phyloP scores from a whole-genome alignment of 1,140 invertebrate genomes.

The Trichonephila clavipes region DNA sequence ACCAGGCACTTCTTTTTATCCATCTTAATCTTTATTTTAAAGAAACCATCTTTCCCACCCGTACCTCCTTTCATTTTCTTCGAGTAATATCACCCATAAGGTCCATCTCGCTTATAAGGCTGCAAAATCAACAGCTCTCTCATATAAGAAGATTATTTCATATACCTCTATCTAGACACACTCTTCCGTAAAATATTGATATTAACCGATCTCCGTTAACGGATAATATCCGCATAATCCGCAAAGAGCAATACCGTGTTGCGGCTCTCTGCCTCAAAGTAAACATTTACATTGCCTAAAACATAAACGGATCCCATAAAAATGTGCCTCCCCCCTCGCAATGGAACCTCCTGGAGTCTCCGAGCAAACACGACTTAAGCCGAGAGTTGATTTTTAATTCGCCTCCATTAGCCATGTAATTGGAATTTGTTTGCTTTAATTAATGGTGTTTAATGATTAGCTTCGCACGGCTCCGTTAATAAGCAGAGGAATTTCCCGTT shows the following conservation, averaged over 20 bases:
- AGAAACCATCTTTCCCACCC: too few species aligned
- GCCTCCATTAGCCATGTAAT: constrained; percentile 59
- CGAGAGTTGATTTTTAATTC: constrained; percentile 66
- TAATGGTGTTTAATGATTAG: constrained; percentile 69
- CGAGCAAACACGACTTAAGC: constrained; percentile 53
- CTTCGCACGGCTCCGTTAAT: constrained; percentile 60
- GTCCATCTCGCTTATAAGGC: neutral
- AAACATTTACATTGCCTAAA: constrained; percentile 59
- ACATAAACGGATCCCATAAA: constrained; percentile 48
- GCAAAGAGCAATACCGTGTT: constrained; percentile 72
- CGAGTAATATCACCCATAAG: neutral
- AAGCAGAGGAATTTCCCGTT: constrained; percentile 62
- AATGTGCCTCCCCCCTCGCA: neutral
- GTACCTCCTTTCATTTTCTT: neutral
- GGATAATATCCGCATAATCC: constrained; percentile 68
- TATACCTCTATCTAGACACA: constrained; percentile 10
- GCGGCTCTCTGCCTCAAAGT: constrained; percentile 32
- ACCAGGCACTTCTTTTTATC: too few species aligned
- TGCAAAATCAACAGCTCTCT: neutral
- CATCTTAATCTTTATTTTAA: too few species aligned
- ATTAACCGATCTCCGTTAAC: constrained; percentile 58
- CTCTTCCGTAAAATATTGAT: constrained; percentile 72
- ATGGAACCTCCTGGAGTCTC: neutral
- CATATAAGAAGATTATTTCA: constrained; percentile 15
- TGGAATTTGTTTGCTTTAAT: constrained; percentile 73